Conservation (phyloP, 2,888 invertebrate genomes). For the Cheilosia variabilis region DNA sequence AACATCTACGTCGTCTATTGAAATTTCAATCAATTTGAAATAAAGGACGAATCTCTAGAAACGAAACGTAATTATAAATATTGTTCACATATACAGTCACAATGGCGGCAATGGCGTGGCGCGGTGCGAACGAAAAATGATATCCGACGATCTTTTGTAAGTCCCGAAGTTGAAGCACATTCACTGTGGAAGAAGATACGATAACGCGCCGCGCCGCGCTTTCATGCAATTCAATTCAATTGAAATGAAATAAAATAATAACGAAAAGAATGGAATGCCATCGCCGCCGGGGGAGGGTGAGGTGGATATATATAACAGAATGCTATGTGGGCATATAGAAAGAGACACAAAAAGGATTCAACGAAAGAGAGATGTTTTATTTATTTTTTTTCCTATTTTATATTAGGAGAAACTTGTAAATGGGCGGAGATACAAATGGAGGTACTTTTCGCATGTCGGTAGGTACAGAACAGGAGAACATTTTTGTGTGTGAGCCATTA, state of each 20-base stretch:
- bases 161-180: conserved; percentile 70
- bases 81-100: conserved; percentile 60
- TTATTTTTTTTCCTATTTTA: conserved; percentile 13
- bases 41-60: conserved; percentile 71
- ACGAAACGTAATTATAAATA: conserved; percentile 76
- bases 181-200: conserved; percentile 65
- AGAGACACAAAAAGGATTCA: conserved; percentile 71
- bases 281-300: conserved; percentile 5
- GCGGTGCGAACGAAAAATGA: conserved; percentile 52
- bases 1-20: conserved; percentile 59
- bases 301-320: conserved; percentile 41
- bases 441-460: conserved; percentile 26
- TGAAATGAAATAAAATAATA: conserved; percentile 74
- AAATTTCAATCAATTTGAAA: conserved; percentile 76
- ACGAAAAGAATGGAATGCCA: conserved; percentile 59
- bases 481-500: not conserved
- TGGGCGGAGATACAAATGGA: conserved; percentile 67
- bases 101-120: conserved; percentile 24
- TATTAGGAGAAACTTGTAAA: conserved; percentile 40
- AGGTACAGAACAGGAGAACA: not conserved
- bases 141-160: conserved; percentile 72
- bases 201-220: conserved; percentile 31
- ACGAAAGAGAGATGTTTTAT: conserved; percentile 5
- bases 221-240: conserved; percentile 68
- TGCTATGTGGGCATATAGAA: conserved; percentile 49